Percentiles rank a stretch among this genome's conserved stretches.
phyloP scores from a whole-genome alignment of 2,797 vertebrate genomes.

The Morus bassanus region DNA sequence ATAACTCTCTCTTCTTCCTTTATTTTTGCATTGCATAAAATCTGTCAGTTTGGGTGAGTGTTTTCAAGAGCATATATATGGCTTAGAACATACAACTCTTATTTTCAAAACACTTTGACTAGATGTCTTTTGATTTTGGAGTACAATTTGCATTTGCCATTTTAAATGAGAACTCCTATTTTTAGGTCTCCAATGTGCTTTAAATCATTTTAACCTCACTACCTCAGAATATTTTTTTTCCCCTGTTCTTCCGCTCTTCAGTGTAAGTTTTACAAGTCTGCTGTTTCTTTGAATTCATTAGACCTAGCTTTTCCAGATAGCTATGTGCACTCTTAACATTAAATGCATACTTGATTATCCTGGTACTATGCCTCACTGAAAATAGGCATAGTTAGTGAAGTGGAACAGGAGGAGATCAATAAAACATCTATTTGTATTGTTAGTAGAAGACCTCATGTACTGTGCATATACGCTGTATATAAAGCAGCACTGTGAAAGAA shows the following conservation, averaged over 20 bases:
- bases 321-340: neutral
- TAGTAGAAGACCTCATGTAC: neutral
- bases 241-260: neutral
- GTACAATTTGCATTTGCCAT: neutral
- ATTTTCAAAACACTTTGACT: neutral
- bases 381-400: neutral
- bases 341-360: neutral
- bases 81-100: neutral
- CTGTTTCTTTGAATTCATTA: neutral
- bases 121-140: neutral
- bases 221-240: neutral
- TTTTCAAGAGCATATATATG: neutral
- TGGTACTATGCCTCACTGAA: neutral
- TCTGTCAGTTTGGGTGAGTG: neutral
- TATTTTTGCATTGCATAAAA: neutral
- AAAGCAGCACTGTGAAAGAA: neutral
- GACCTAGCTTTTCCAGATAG: neutral
- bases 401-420: slow-evolving; percentile 30
- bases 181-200: neutral
- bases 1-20: neutral
- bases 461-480: neutral
- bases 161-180: neutral
- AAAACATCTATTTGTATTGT: neutral
- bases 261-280: neutral
- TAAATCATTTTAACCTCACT: neutral